Conservation (phyloP, 1,140 invertebrate genomes). For the Drosophila hydei region DNA sequence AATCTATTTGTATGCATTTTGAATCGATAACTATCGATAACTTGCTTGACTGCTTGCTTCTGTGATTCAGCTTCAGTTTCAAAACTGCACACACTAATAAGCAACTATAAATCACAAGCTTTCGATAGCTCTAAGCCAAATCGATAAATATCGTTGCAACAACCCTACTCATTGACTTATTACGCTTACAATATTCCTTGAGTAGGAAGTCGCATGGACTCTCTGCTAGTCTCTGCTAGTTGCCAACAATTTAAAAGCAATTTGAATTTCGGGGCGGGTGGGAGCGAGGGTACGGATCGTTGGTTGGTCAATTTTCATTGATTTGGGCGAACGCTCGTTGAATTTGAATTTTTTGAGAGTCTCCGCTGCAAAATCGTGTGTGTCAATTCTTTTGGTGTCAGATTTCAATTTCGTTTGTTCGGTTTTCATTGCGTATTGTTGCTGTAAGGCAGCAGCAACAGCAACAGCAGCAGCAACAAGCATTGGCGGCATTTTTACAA, state of each 20-base stretch:
- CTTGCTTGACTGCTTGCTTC: neutral
- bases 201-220: neutral
- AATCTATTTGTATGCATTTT: no score
- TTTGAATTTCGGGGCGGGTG: slow-evolving; percentile 52
- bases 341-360: slow-evolving; percentile 68
- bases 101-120: no score
- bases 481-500: slow-evolving; percentile 78
- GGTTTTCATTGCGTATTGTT: slow-evolving; percentile 72
- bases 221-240: slow-evolving; percentile 1
- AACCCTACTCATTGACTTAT: no score
- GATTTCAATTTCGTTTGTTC: slow-evolving; percentile 80
- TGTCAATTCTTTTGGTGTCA: slow-evolving; percentile 81
- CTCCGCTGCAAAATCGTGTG: slow-evolving; percentile 38
- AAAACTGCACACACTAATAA: no score
- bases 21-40: neutral
- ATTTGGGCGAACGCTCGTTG: slow-evolving; percentile 51
- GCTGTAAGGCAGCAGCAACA: slow-evolving; percentile 62
- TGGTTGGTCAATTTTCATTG: slow-evolving; percentile 55
- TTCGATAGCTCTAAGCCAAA: no score
- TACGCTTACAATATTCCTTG: no score
- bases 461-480: slow-evolving; percentile 43
- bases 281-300: neutral
- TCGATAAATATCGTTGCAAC: no score
- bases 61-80: neutral
- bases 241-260: slow-evolving; percentile 79